These are phyloP conservation scores for Cheilosia variabilis DNA, from an alignment of 2,888 invertebrate species.

Conservation along the genomic window DNA sequence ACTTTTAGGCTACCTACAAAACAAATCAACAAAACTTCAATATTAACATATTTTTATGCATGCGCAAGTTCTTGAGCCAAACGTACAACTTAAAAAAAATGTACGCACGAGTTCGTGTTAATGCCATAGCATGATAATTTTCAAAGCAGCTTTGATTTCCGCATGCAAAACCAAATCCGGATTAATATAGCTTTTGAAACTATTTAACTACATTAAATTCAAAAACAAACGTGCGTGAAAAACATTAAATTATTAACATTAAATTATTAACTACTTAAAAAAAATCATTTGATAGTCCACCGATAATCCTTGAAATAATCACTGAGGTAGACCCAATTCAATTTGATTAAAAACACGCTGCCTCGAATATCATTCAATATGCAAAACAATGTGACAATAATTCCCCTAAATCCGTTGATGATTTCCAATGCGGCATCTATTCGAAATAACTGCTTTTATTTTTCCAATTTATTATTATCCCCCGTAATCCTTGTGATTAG, in stretches of 20 bases:
- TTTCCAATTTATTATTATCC: not conserved
- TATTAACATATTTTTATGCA: too few relatives aligned
- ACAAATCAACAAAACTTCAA: too few relatives aligned
- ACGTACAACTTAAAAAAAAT: too few relatives aligned
- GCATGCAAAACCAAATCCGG: too few relatives aligned
- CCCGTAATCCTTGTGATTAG: conserved; percentile 7
- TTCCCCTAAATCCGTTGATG: not conserved
- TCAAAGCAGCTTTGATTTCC: too few relatives aligned
- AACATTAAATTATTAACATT: not conserved
- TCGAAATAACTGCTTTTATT: not conserved
- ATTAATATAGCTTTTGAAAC: too few relatives aligned
- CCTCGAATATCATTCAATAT: not conserved
- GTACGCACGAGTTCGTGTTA: too few relatives aligned
- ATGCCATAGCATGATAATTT: too few relatives aligned
- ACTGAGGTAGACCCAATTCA: not conserved
- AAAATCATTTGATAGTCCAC: not conserved
- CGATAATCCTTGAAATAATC: not conserved
- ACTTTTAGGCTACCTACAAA: too few relatives aligned
- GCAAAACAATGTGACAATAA: not conserved
- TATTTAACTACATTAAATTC: too few relatives aligned
- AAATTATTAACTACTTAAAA: not conserved
- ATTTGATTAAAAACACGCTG: not conserved
- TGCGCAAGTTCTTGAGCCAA: too few relatives aligned
- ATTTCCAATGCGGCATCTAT: not conserved
- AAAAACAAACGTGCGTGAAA: too few relatives aligned